Percentiles rank a stretch among this genome's conserved stretches.
Conservation (phyloP, 2,797 vertebrate genomes). For the Gambusia yucatana region DNA sequence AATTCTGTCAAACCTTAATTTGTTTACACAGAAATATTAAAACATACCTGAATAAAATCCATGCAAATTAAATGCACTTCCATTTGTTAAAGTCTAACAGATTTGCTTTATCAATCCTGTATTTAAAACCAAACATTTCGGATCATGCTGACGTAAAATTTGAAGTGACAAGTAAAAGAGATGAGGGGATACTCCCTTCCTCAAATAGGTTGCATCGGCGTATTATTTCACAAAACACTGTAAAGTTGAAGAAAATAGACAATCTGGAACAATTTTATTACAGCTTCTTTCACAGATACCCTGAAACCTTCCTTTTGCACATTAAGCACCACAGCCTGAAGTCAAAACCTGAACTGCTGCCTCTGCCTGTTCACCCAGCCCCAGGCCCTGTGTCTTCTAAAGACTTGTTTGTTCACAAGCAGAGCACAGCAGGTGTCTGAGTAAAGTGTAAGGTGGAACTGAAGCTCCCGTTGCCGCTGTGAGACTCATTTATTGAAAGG, state of each 20-base stretch:
- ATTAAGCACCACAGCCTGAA: slow-evolving; percentile 65
- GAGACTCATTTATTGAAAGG: slow-evolving; percentile 73
- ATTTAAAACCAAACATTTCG: slow-evolving; percentile 16
- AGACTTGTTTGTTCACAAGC: slow-evolving; percentile 77
- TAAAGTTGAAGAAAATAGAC: slow-evolving; percentile 32
- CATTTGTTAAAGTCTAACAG: background rate
- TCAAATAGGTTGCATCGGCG: slow-evolving; percentile 20
- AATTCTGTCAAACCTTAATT: background rate
- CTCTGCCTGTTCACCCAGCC: slow-evolving; percentile 73
- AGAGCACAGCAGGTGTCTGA: slow-evolving; percentile 75
- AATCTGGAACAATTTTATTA: slow-evolving; percentile 37
- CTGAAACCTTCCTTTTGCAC: slow-evolving; percentile 58
- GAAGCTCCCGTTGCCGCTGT: slow-evolving; percentile 56
- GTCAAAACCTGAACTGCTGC: slow-evolving; percentile 68
- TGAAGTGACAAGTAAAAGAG: slow-evolving; percentile 20
- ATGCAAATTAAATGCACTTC: background rate
- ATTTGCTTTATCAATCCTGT: background rate
- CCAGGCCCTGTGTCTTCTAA: slow-evolving; percentile 71
- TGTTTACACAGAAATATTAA: background rate
- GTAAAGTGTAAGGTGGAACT: slow-evolving; percentile 73
- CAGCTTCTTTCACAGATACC: slow-evolving; percentile 48
- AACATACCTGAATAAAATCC: background rate
- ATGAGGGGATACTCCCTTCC: background rate
- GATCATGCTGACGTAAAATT: background rate
- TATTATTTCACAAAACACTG: slow-evolving; percentile 29